These are phyloP conservation scores for Heteronetta atricapilla DNA, from an alignment of 2,113 vertebrate genomes.

Conservation along the genomic window DNA sequence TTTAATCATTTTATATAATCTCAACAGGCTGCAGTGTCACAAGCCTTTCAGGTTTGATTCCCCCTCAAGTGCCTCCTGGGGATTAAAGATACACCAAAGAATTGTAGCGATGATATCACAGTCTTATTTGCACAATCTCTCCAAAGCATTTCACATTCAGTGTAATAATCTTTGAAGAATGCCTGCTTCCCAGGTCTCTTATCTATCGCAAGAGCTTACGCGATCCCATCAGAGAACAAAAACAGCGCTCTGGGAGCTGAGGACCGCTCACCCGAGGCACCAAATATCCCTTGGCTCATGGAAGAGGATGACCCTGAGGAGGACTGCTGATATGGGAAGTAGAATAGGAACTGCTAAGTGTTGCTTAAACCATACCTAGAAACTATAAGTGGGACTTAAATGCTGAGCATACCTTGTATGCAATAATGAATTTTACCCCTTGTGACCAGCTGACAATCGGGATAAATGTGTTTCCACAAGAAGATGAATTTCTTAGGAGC, in stretches of 20 bases:
- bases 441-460: background rate
- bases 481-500: slow-evolving; percentile 13
- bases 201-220: background rate
- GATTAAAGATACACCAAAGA: background rate
- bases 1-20: background rate
- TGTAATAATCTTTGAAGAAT: slow-evolving; percentile 36
- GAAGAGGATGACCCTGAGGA: background rate
- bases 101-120: background rate
- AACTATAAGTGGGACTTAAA: background rate
- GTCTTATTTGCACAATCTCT: background rate
- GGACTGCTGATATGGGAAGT: slow-evolving; percentile 23
- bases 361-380: slow-evolving; percentile 1
- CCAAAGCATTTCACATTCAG: background rate
- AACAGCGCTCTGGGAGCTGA: background rate
- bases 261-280: background rate
- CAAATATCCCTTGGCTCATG: background rate
- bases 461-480: background rate
- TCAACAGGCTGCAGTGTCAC: background rate
- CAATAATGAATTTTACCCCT: background rate
- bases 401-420: background rate
- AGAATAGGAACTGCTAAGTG: slow-evolving; percentile 24
- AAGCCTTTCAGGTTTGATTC: background rate
- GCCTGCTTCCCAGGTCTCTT: slow-evolving; percentile 28
- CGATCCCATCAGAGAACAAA: slow-evolving; percentile 9
- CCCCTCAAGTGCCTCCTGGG: background rate